phyloP scores from a whole-genome alignment of 1,140 invertebrate genomes.

The Dysdera silvatica region DNA sequence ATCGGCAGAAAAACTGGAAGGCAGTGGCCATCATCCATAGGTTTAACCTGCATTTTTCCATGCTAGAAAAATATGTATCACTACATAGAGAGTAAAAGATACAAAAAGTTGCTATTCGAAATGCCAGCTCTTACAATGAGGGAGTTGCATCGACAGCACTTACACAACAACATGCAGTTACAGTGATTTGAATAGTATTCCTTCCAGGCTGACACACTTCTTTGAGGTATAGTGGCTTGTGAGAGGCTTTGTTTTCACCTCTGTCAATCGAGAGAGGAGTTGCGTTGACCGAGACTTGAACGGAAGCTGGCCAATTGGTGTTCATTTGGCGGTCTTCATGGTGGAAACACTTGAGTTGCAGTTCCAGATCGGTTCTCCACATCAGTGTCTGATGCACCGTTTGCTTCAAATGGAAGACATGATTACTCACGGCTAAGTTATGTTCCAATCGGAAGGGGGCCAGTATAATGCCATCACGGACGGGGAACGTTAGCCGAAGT shows the following conservation, averaged over 20 bases:
- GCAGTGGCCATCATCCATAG: too few species aligned
- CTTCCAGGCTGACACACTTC: slow-evolving; percentile 86
- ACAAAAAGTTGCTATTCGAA: background rate
- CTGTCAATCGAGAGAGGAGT: slow-evolving; percentile 77
- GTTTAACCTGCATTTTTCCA: too few species aligned
- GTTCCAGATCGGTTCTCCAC: slow-evolving; percentile 78
- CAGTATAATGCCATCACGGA: slow-evolving; percentile 88
- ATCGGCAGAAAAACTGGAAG: too few species aligned
- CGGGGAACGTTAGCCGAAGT: slow-evolving; percentile 88
- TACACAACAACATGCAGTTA: slow-evolving; percentile 94
- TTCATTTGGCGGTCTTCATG: slow-evolving; percentile 93
- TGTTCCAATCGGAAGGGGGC: slow-evolving; percentile 92
- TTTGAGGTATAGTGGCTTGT: slow-evolving; percentile 92
- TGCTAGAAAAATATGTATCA: too few species aligned
- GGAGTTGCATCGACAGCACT: slow-evolving; percentile 49
- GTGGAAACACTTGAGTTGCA: slow-evolving; percentile 93
- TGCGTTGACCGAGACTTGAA: slow-evolving; percentile 71
- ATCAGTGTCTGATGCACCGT: slow-evolving; percentile 90
- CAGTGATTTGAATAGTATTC: slow-evolving; percentile 93
- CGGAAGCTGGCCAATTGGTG: slow-evolving; percentile 87
- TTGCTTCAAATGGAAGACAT: slow-evolving; percentile 90
- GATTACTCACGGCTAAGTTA: slow-evolving; percentile 91
- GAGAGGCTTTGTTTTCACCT: slow-evolving; percentile 86
- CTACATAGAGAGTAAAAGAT: background rate
- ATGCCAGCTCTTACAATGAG: background rate